Conservation (phyloP, 2,113 vertebrate species). For the Cephalopholis sonnerati region DNA sequence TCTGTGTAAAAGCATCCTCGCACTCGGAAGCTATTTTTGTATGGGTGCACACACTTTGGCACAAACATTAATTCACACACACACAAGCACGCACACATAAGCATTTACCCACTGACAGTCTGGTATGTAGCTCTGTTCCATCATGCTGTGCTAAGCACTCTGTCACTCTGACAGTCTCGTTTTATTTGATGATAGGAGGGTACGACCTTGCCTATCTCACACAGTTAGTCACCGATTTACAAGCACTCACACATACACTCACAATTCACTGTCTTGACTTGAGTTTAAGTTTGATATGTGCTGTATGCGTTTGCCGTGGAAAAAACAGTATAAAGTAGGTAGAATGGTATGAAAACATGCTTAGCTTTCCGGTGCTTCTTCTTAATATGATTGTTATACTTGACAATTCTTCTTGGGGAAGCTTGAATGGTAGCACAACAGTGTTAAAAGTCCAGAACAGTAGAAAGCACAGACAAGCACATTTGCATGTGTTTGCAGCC, state of each 20-base stretch:
- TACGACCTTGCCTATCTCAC: conserved; percentile 72
- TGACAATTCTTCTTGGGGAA: background rate
- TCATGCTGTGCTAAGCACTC: conserved; percentile 69
- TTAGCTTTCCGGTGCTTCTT: background rate
- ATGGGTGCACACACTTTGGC: background rate
- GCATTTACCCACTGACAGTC: conserved; percentile 50
- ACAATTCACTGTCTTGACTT: conserved; percentile 32
- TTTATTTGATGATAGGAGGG: conserved; percentile 74
- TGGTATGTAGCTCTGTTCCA: conserved; percentile 49
- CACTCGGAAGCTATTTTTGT: background rate
- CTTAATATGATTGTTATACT: background rate
- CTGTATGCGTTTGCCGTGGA: background rate
- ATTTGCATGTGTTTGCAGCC: conserved; percentile 3
- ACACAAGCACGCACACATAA: conserved; percentile 1
- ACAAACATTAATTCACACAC: conserved; percentile 31
- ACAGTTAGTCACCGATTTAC: conserved; percentile 58
- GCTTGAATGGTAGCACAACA: background rate
- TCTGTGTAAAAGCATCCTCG: background rate
- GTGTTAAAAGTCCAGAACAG: background rate
- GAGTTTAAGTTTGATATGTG: conserved; percentile 30
- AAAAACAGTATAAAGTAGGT: background rate
- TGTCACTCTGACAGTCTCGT: conserved; percentile 68
- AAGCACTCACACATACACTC: conserved; percentile 25
- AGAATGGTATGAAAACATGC: background rate
- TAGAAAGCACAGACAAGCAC: background rate